Conservation (phyloP, 2,113 vertebrate species). For the Edolisoma coerulescens region DNA sequence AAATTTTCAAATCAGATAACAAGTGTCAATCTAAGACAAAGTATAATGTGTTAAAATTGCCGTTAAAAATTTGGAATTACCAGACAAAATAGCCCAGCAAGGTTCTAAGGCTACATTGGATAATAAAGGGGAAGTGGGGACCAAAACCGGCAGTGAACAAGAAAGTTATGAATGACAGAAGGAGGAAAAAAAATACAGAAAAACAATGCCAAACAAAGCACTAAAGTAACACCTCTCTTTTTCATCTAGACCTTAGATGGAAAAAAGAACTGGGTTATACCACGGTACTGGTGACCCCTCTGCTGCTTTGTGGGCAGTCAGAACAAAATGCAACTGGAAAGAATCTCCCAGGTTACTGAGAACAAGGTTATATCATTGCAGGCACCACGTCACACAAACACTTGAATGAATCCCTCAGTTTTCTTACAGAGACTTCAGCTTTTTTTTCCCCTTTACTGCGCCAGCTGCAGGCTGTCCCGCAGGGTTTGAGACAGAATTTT, state of each 20-base stretch:
- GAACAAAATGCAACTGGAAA: neutral
- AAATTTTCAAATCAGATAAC: neutral
- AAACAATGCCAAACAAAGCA: neutral
- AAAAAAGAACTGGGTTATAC: neutral
- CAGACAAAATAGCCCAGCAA: neutral
- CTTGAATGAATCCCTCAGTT: neutral
- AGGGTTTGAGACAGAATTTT: neutral
- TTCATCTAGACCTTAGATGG: neutral
- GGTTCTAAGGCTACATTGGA: neutral
- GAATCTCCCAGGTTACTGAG: neutral
- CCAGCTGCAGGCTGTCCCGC: neutral
- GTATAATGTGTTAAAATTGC: neutral
- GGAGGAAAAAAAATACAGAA: neutral
- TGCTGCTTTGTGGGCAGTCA: neutral
- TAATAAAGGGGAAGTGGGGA: neutral
- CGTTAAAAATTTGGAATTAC: neutral
- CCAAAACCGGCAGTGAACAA: neutral
- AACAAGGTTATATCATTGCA: neutral
- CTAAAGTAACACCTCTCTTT: neutral
- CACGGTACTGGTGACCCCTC: neutral
- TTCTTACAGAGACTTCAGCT: neutral
- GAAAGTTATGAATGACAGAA: neutral
- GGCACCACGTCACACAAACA: neutral
- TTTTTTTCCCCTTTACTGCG: neutral
- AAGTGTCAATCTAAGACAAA: neutral